Evolutionary conservation across 2,888 invertebrate genomes (phyloP).

Genomic region (Phyllotreta striolata): DNA sequence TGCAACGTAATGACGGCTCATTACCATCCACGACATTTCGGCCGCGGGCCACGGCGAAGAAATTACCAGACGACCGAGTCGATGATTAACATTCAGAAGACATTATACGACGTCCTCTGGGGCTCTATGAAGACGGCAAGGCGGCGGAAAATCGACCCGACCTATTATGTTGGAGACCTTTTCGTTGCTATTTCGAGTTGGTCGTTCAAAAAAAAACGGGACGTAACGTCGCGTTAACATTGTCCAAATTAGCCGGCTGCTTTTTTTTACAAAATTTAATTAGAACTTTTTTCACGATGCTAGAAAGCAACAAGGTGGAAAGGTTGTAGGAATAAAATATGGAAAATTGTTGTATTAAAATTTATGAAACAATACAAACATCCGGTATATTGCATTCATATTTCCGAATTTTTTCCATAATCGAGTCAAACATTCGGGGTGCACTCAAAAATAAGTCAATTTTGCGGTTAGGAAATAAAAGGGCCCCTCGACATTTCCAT

Average conservation of each 20-base stretch:
- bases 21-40: slow-evolving; percentile 38
- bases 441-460: slow-evolving; percentile 42
- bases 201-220: slow-evolving; percentile 11
- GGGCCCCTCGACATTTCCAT: slow-evolving; percentile 49
- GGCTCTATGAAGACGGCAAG: slow-evolving; percentile 32
- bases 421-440: too few relatives aligned
- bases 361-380: too few relatives aligned
- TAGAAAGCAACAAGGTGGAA: background rate
- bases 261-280: background rate
- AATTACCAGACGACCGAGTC: slow-evolving; percentile 40
- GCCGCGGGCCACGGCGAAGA: slow-evolving; percentile 35
- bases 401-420: too few relatives aligned
- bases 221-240: slow-evolving; percentile 3
- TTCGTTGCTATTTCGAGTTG: slow-evolving; percentile 22
- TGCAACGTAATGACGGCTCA: slow-evolving; percentile 41
- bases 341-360: too few relatives aligned
- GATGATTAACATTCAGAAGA: slow-evolving; percentile 50
- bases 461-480: slow-evolving; percentile 54
- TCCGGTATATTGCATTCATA: too few relatives aligned
- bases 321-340: too few relatives aligned
- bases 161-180: slow-evolving; percentile 27
- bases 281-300: background rate
- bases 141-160: slow-evolving; percentile 22
- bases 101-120: slow-evolving; percentile 44
- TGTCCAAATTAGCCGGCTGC: slow-evolving; percentile 6